Base-by-base conservation (phyloP, 2,113 vertebrate species). In the Camelus dromedarius region DNA sequence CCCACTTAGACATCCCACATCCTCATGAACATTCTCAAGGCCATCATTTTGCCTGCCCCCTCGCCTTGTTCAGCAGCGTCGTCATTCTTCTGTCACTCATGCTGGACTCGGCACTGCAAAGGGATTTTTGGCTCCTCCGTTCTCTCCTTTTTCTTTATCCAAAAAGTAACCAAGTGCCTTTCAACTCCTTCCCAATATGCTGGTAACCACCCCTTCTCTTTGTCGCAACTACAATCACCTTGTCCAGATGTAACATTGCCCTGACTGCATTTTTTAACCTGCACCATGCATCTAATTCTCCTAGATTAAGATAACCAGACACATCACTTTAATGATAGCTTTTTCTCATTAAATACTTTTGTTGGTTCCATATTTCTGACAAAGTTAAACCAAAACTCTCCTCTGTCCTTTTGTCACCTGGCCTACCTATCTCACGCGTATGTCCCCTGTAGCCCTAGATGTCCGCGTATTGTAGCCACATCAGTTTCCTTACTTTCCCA, bases 341-440 rank as follows among this genome's bases (percentile, higher is more conserved):
- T 52, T 91, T 90, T 87, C 56, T 94, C 66, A 64, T 35, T 70
- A 70, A 54, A 28, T 79, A 50, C 13, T 46, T 84, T 95, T 56
- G 42, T n/a, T 35, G 9, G 19, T 50, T 81, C 46, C 56, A 70
- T 82, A 8, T 48, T 76, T 48, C 35, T 58, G 84, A 56, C 32
- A 69, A 84, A 81, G 58, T 81, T 46, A 81, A 80, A 35, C n/a
- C 19, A n/a, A 89, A 69, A 66, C 11, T 46, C 69, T 62, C 2
- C n/a, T 62, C 54, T 46, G 18, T 20, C 52, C 15, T 80, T 88
- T 72, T 5, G 69, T 79, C 19, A 81, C 22, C 58, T 38, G 20
- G 8, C 66, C 32, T 42, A 12, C 32, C 56, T 91, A 8, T 35
- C 80, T 70, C 50, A 70, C 73, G 52, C 22, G 35, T 35, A 72